Base-by-base conservation (phyloP, 2,888 invertebrate species). In the Argyresthia goedartella region DNA sequence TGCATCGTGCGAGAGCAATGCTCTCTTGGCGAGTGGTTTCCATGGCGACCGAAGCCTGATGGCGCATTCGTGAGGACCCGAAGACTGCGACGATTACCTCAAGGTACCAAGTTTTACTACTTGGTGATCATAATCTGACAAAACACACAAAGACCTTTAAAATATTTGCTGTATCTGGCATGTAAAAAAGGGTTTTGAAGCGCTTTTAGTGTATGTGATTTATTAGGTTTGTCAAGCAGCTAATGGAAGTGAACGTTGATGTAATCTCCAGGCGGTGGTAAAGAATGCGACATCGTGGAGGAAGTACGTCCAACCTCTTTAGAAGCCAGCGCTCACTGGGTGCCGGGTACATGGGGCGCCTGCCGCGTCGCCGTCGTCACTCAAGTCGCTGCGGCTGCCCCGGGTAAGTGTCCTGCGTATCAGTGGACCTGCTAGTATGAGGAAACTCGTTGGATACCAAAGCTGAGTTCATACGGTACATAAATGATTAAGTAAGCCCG, bases 1-100 rank as follows among this genome's bases (percentile, higher is more conserved):
- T 90, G 90, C 60, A 81, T 89, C 25, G 77, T 89, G 50, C 73
- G 76, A 0, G 87, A 88, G 56, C 87, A 89, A 61, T 90, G 90
- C 60, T 68, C 72, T 1, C 69, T 90, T 44, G 88, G 84, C 1
- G 88, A 89, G 52, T 90, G 90, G 90, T 73, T 89, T 50, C 84
- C 88, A 52, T 90, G 90, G 90, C 66, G 79, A 55, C 84, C 88
- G 1, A 71, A 87, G 1, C 71, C 84, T 13, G 89, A 88, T 54
- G 89, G 89, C 0, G 88, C 81, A 0, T 63, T 82, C 1, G 80
- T 82, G 35, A 73, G 87, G 47, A 85, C 81, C 0, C 67, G 87
- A n/a, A 69, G 81, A 2, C 61, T 87, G 1, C 69, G 76, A 33
- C 69, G 69, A 59, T 59, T 87, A 39, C 82, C 87, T 1, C 85